Evolutionary conservation across 2,797 vertebrate genomes (phyloP).

Genomic region (Rhadinocentrus ornatus): DNA sequence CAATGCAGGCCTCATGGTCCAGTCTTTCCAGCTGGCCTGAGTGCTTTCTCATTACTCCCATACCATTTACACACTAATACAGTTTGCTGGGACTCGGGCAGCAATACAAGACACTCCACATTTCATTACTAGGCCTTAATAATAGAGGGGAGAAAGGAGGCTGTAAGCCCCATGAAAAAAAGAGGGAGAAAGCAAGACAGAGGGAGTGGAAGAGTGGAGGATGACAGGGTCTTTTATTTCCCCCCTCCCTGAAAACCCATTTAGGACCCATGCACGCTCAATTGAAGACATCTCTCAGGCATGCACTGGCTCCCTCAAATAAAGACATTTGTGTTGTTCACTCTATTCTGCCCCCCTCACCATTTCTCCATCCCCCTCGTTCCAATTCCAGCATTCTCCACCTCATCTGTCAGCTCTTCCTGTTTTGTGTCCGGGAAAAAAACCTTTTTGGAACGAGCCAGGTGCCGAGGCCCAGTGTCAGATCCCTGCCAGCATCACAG

Average conservation of each 20-base stretch:
- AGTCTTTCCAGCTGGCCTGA: conserved; percentile 66
- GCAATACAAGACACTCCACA: conserved; percentile 81
- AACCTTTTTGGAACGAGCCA: conserved; percentile 12
- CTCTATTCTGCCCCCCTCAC: conserved; percentile 26
- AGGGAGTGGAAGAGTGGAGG: conserved; percentile 40
- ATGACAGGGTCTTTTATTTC: conserved; percentile 68
- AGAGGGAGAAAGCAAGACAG: conserved; percentile 38
- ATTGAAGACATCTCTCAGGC: conserved; percentile 79
- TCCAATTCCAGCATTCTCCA: conserved; percentile 3
- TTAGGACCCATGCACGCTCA: conserved; percentile 72
- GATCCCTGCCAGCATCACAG: conserved; percentile 27
- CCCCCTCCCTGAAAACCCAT: conserved; percentile 74
- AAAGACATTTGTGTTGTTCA: conserved; percentile 61
- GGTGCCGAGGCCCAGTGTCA: not conserved
- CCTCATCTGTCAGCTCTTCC: conserved; percentile 31
- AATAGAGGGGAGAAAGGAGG: conserved; percentile 64
- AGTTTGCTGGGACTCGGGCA: conserved; percentile 78
- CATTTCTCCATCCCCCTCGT: not conserved
- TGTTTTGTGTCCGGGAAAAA: conserved; percentile 42
- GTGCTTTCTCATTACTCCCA: conserved; percentile 82
- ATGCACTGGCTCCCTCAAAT: conserved; percentile 59
- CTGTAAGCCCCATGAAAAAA: conserved; percentile 43
- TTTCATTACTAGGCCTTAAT: conserved; percentile 83
- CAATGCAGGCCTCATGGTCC: conserved; percentile 41
- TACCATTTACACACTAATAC: conserved; percentile 85